A percentile compares a stretch with the other conserved stretches of the same genome.
These are phyloP conservation scores for Heterohyrax brucei DNA, from an alignment of 2,797 vertebrate species.

Conservation along the genomic window DNA sequence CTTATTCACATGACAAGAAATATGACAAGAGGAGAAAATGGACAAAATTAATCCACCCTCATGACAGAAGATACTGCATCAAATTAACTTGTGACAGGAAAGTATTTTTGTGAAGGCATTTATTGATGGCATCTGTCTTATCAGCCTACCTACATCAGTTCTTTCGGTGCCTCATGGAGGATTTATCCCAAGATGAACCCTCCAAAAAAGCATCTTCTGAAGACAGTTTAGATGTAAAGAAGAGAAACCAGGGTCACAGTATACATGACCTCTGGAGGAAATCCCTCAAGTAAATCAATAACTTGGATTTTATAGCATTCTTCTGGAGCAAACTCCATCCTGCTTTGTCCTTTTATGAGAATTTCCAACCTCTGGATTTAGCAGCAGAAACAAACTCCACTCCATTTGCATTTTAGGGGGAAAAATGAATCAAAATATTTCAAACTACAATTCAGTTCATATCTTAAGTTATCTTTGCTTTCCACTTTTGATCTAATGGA, in stretches of 20 bases:
- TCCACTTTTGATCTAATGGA: background rate
- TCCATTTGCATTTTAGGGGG: background rate
- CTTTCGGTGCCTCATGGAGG: conserved; percentile 79
- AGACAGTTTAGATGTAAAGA: conserved; percentile 69
- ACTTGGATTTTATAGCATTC: conserved; percentile 5
- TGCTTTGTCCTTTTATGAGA: conserved; percentile 34
- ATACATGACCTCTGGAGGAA: conserved; percentile 59
- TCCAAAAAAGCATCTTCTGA: conserved; percentile 59
- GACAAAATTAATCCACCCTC: conserved; percentile 85
- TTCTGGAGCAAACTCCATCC: conserved; percentile 2
- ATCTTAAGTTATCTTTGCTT: background rate
- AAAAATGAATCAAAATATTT: background rate
- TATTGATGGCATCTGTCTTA: conserved; percentile 84
- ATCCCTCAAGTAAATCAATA: conserved; percentile 60
- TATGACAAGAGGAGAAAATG: conserved; percentile 82
- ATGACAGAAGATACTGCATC: conserved; percentile 84
- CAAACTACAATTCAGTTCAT: conserved; percentile 36
- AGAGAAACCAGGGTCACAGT: conserved; percentile 68
- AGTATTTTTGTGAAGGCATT: conserved; percentile 85
- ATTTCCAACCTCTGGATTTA: background rate
- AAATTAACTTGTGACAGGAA: conserved; percentile 85
- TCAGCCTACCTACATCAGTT: conserved; percentile 82
- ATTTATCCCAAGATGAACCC: conserved; percentile 73
- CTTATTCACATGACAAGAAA: conserved; percentile 84
- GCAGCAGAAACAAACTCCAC: background rate